A percentile compares a stretch with the other conserved stretches of the same genome.
phyloP scores from a whole-genome alignment of 2,888 invertebrate genomes.

The Parapristionchus giblindavisi region DNA sequence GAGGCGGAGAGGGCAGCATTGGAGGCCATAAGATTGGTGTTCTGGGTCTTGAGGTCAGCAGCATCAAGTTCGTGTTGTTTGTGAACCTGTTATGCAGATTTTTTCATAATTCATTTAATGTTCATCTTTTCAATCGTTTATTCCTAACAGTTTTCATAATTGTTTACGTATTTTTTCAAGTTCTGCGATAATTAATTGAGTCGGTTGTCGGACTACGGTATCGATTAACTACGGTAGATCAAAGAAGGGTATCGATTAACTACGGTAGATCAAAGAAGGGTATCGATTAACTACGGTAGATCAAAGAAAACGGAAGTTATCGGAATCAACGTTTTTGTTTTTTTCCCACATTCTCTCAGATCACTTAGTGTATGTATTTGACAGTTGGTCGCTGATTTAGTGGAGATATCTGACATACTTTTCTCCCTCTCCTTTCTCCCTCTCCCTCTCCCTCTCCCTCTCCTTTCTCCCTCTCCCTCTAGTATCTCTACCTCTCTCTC shows the following conservation, averaged over 20 bases:
- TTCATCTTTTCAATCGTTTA: no score
- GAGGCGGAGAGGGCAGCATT: constrained; percentile 88
- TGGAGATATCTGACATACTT: constrained; percentile 20
- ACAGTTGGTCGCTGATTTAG: no score
- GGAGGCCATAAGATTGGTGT: constrained; percentile 93
- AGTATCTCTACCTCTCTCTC: background rate
- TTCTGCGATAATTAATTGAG: no score
- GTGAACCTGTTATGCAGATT: constrained; percentile 52
- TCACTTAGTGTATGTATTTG: constrained; percentile 32
- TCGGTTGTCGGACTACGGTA: no score
- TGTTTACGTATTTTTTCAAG: no score
- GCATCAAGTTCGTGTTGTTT: constrained; percentile 78
- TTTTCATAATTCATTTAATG: no score
- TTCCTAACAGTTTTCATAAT: no score
- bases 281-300: no score
- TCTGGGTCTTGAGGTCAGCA: constrained; percentile 77
- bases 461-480: background rate
- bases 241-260: no score
- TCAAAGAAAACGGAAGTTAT: no score
- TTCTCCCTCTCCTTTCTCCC: background rate
- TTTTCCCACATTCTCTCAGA: background rate
- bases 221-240: no score
- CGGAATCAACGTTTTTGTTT: background rate
- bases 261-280: no score
- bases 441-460: background rate